A percentile compares a stretch with the other conserved stretches of the same genome.
Evolutionary conservation across 2,888 invertebrate species (phyloP).

Genomic region (Rhodophaea formosa): DNA sequence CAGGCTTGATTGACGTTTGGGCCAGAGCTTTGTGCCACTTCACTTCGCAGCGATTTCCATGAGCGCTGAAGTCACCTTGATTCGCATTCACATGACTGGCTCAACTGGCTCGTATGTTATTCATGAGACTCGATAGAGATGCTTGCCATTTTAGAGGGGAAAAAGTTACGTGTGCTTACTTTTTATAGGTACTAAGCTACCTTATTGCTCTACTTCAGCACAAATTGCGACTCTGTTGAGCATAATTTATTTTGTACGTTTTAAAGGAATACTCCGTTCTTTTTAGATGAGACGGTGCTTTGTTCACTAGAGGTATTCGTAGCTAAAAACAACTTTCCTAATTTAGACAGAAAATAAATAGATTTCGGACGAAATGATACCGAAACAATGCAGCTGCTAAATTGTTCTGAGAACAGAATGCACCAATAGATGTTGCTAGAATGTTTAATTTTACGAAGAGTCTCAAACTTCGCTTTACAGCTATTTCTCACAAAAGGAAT

Average conservation of each 20-base stretch:
- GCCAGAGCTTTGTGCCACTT: slow-evolving; percentile 1
- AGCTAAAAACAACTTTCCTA: not conserved
- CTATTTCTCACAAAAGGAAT: not conserved
- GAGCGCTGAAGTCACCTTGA: slow-evolving; percentile 16
- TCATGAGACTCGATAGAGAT: slow-evolving; percentile 19
- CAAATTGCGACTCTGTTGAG: not conserved
- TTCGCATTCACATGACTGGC: slow-evolving; percentile 17
- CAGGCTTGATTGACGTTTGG: slow-evolving; percentile 7
- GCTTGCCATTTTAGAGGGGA: slow-evolving; percentile 12
- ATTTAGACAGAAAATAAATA: slow-evolving; percentile 4
- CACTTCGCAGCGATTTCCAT: slow-evolving; percentile 11
- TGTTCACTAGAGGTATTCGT: not conserved
- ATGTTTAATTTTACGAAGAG: slow-evolving; percentile 15
- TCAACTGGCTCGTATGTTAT: slow-evolving; percentile 18
- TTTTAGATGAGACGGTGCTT: not conserved
- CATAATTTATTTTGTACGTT: slow-evolving; percentile 2
- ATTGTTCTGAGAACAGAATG: slow-evolving; percentile 3
- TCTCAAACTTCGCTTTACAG: not conserved
- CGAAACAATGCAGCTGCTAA: slow-evolving; percentile 1
- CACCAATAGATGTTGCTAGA: slow-evolving; percentile 5
- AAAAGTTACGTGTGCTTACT: slow-evolving; percentile 18
- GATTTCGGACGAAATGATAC: not conserved
- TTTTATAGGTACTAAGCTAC: slow-evolving; percentile 15
- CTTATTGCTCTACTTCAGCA: slow-evolving; percentile 11
- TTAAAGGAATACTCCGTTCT: not conserved